A percentile compares a stretch with the other conserved stretches of the same genome.
These are phyloP conservation scores for Heliconius congener DNA, from an alignment of 1,140 invertebrate species.

Conservation along the genomic window DNA sequence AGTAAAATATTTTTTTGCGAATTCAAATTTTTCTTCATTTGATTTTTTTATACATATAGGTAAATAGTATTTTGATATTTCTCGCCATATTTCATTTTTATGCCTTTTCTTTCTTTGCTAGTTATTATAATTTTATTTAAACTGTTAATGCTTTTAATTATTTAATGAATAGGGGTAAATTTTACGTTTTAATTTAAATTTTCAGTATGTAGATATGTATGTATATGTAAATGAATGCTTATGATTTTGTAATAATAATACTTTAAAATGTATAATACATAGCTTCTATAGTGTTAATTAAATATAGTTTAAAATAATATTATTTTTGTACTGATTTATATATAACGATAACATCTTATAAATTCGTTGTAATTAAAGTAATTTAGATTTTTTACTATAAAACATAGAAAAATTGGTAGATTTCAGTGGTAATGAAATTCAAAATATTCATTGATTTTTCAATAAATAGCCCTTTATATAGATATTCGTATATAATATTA, in stretches of 20 bases:
- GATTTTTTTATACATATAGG: too few relatives aligned
- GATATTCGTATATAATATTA: background rate
- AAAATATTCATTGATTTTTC: too few relatives aligned
- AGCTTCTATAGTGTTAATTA: background rate
- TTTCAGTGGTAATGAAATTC: too few relatives aligned
- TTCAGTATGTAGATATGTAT: too few relatives aligned
- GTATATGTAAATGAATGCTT: background rate
- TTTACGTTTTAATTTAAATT: background rate
- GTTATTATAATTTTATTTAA: background rate
- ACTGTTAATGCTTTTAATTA: background rate
- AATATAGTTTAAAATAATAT: background rate
- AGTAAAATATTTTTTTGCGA: background rate
- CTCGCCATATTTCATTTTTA: background rate
- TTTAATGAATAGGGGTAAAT: background rate
- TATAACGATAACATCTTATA: background rate
- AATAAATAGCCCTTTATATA: too few relatives aligned
- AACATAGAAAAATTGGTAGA: too few relatives aligned
- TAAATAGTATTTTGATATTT: background rate
- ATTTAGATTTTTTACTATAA: too few relatives aligned
- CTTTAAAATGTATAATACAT: background rate
- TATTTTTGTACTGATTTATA: constrained; percentile 6
- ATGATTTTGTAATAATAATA: background rate
- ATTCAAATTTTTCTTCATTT: background rate
- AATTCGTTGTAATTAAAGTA: background rate
- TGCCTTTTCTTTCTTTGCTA: background rate